Evolutionary conservation across 2,113 vertebrate species (phyloP).

Genomic region (human (Homo sapiens)): GRCh38 chr15:52657001-52657500

Average conservation of each 20-base stretch:
- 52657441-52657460: not conserved
- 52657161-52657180: not conserved
- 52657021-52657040: not conserved
- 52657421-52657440: not conserved
- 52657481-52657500: constrained; percentile 2
- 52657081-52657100: constrained; percentile 4
- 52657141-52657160: not conserved
- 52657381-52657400: not conserved
- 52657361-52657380: not conserved
- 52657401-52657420: not conserved
- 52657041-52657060: not conserved
- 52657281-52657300: not conserved
- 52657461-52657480: not conserved
- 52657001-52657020: constrained; percentile 8
- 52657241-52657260: constrained; percentile 3
- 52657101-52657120: constrained; percentile 1
- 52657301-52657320: not conserved
- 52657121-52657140: not conserved
- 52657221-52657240: not conserved
- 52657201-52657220: not conserved
- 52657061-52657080: constrained; percentile 7
- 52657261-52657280: constrained; percentile 36
- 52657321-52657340: not conserved
- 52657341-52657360: constrained; percentile 10
- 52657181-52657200: not conserved